Conservation (phyloP, 2,888 invertebrate species). For the Folsomia candida region DNA sequence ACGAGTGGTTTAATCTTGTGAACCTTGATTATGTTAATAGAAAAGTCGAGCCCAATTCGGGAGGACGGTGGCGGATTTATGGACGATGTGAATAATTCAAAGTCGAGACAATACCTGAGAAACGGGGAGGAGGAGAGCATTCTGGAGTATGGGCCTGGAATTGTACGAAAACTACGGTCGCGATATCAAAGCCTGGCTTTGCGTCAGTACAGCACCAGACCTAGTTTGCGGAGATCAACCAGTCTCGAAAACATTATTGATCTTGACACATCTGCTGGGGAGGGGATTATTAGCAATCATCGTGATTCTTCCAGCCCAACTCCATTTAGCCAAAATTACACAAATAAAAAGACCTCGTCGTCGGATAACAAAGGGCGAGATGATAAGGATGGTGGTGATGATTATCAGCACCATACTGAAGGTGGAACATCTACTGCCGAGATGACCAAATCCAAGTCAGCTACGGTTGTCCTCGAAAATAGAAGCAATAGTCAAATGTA, state of each 20-base stretch:
- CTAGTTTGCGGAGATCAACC: conserved; percentile 74
- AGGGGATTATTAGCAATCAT: neutral
- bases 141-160: conserved; percentile 76
- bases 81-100: conserved; percentile 24
- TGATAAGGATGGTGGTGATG: neutral
- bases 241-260: conserved; percentile 82
- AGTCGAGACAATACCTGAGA: conserved; percentile 26
- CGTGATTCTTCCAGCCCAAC: conserved; percentile 23
- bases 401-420: neutral
- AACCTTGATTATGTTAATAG: conserved; percentile 45
- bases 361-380: neutral
- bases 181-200: conserved; percentile 81
- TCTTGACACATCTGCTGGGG: conserved; percentile 56
- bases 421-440: neutral
- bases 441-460: neutral
- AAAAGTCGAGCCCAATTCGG: conserved; percentile 45
- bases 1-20: neutral
- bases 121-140: conserved; percentile 41
- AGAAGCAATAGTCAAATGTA: neutral
- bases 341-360: neutral
- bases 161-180: conserved; percentile 81
- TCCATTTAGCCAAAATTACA: neutral
- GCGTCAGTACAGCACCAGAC: conserved; percentile 64
- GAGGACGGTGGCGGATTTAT: conserved; percentile 32
- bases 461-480: neutral